Evolutionary conservation across 2,113 vertebrate species (phyloP).

Genomic region (Salvelinus alpinus): DNA sequence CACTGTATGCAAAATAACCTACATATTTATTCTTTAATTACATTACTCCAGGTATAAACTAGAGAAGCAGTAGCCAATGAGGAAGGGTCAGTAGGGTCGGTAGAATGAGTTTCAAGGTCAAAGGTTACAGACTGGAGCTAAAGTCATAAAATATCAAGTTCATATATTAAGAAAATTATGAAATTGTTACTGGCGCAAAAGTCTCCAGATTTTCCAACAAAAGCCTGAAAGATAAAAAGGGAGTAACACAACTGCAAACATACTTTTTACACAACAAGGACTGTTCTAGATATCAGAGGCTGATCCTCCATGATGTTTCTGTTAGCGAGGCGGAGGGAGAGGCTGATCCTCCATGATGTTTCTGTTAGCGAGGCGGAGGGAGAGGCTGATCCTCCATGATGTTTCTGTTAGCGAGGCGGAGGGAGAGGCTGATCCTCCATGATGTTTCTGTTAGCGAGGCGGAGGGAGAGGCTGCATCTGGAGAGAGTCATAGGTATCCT

Average conservation of each 20-base stretch:
- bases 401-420: conserved; percentile 48
- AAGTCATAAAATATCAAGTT: background rate
- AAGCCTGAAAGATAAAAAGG: background rate
- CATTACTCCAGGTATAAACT: background rate
- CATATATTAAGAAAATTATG: background rate
- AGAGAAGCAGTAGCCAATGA: too few species aligned
- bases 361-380: conserved; percentile 54
- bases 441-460: conserved; percentile 37
- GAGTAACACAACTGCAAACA: background rate
- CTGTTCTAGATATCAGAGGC: background rate
- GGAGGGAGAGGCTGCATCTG: conserved; percentile 81
- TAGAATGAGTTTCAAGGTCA: too few species aligned
- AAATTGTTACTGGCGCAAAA: background rate
- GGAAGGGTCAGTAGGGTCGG: too few species aligned
- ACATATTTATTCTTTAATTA: background rate
- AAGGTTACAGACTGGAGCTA: background rate
- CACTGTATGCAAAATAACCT: background rate
- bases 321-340: conserved; percentile 53
- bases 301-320: background rate
- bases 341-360: conserved; percentile 46
- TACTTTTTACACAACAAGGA: conserved; percentile 4
- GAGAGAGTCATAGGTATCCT: conserved; percentile 88
- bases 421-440: conserved; percentile 62
- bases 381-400: conserved; percentile 58
- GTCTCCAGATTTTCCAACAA: background rate